Conservation (phyloP, 1,140 invertebrate genomes). For the Schlechtendalia chinensis region DNA sequence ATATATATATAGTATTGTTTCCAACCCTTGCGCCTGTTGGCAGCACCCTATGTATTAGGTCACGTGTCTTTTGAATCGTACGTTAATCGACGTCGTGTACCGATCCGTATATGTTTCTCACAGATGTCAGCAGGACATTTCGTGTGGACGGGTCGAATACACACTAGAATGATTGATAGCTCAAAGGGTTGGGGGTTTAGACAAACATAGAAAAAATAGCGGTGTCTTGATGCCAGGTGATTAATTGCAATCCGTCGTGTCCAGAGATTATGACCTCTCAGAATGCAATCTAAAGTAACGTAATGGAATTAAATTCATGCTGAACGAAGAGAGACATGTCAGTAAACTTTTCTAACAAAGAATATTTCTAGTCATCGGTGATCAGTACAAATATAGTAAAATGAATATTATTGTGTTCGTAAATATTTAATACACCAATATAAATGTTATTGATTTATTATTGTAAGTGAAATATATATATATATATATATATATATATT, state of each 20-base stretch:
- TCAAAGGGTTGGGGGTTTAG: constrained; percentile 22
- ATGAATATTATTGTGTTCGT: too few relatives aligned
- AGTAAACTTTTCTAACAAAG: background rate
- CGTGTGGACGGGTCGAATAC: background rate
- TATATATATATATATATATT: too few relatives aligned
- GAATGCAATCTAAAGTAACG: background rate
- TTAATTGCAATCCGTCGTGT: constrained; percentile 35
- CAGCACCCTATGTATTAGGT: constrained; percentile 7
- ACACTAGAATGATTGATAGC: constrained; percentile 26
- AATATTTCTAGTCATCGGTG: background rate
- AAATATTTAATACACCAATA: too few relatives aligned
- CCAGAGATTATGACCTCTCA: constrained; percentile 40
- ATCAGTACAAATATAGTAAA: too few relatives aligned
- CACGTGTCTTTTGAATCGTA: constrained; percentile 25
- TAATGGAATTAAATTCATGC: constrained; percentile 30
- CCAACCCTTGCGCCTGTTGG: background rate
- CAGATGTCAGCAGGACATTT: constrained; percentile 30
- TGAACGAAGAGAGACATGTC: background rate
- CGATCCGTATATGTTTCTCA: constrained; percentile 30
- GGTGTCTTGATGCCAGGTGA: constrained; percentile 29
- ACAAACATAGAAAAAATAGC: constrained; percentile 29
- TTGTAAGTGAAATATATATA: too few relatives aligned
- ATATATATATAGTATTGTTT: background rate
- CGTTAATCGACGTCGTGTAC: constrained; percentile 25
- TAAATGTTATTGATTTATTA: too few relatives aligned